phyloP scores from a whole-genome alignment of 1,140 invertebrate genomes.

The Aethina tumida region DNA sequence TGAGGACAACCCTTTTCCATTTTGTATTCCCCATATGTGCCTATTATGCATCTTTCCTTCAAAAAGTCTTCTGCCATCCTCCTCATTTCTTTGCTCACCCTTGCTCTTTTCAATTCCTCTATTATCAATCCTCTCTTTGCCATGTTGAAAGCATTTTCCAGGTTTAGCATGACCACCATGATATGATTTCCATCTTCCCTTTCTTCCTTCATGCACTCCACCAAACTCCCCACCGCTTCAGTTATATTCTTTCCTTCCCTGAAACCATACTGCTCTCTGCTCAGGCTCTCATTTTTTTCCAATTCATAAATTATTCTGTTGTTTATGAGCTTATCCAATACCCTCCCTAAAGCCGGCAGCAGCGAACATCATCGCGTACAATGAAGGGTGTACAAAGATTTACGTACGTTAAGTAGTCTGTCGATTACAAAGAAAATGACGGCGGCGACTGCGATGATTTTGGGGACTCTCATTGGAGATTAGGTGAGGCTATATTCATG shows the following conservation, averaged over 20 bases:
- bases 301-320: background rate
- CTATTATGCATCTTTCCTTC: background rate
- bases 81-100: background rate
- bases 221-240: conserved; percentile 3
- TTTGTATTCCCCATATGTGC: background rate
- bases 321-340: conserved; percentile 4
- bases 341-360: conserved; percentile 1
- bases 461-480: too few species aligned
- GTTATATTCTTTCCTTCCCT: conserved; percentile 3
- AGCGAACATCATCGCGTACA: too few species aligned
- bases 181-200: background rate
- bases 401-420: too few species aligned
- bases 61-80: background rate
- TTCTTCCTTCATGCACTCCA: too few species aligned
- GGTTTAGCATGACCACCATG: background rate
- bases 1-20: conserved; percentile 1
- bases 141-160: background rate
- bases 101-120: background rate
- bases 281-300: background rate
- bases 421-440: too few species aligned
- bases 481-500: too few species aligned
- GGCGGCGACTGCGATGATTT: too few species aligned
- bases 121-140: background rate
- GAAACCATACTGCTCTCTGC: conserved; percentile 5
- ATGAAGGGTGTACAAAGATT: too few species aligned